Evolutionary conservation across 2,113 vertebrate species (phyloP), one percentile per base, ranked within the genome.

Genomic region (Thamnaconus septentrionalis): DNA sequence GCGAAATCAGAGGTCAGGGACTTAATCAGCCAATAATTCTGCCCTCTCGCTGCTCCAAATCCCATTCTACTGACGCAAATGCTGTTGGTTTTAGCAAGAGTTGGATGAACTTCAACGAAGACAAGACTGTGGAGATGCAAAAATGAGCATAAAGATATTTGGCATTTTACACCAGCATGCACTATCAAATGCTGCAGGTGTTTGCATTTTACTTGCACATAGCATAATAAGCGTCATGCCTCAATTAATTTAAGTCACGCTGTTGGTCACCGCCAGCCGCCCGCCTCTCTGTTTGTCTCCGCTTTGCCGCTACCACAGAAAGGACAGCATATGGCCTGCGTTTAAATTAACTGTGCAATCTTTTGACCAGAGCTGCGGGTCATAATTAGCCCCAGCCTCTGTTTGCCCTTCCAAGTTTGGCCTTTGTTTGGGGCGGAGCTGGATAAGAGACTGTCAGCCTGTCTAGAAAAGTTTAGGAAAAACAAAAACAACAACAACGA

Each of bases 361-460:
- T 53, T 48, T 18, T 46, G 45, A 47, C 47, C 6, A 59, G 42
- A 7, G 10, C 39, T 49, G 8, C 18, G 42, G 11, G 39, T 12
- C 5, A n/a, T 31, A 5, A 1, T 50, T 4, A 5, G 11, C 44
- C 55, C 65, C 9, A 44, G 5, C 31, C 69, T 47, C 44, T 47
- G 12, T 62, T 10, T 56, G 40, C 56, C 41, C 53, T 4, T 12
- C 8, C 10, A 8, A 50, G 46, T 48, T 40, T 53, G 6, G 4
- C 11, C 40, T 51, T 43, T 31, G 7, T 6, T 7, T 12, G 11
- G 3, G 56, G 57, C 11, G 54, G 44, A 8, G 47, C 47, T 8
- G 54, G 48, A 49, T 61, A 62, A 67, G 62, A 74, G 41, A 44
- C 57, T 69, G 55, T 59, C 18, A 53, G 40, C 69, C 67, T 66